Conservation (phyloP, 2,797 vertebrate species). For the Periparus ater region DNA sequence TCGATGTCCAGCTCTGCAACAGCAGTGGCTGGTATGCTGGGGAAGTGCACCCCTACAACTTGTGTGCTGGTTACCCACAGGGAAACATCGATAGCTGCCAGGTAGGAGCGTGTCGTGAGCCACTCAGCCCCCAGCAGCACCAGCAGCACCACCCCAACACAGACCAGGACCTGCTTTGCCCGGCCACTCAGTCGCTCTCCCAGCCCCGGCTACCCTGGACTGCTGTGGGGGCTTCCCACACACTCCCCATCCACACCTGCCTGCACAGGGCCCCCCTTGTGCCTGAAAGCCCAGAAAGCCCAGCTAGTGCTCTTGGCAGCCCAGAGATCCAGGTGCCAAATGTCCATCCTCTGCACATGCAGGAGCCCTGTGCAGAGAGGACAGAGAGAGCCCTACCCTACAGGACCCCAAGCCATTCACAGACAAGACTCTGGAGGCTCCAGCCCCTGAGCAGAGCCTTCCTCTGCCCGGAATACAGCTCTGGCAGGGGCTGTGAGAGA, state of each 20-base stretch:
- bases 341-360: not conserved
- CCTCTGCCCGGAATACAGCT: not conserved
- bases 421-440: not conserved
- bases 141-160: not conserved
- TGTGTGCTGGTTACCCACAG: not conserved
- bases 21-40: not conserved
- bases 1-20: not conserved
- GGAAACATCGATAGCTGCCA: accelerated
- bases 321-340: not conserved
- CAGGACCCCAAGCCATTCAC: not conserved
- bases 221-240: not conserved
- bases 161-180: not conserved
- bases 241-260: not conserved
- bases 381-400: not conserved
- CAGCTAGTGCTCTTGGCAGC: not conserved
- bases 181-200: not conserved
- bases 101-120: not conserved
- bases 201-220: not conserved
- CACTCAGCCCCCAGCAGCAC: not conserved
- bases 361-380: not conserved
- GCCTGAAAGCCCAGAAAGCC: not conserved
- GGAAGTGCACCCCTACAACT: not conserved
- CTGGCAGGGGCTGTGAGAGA: not conserved
- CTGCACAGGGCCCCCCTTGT: not conserved
- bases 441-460: not conserved